These are phyloP conservation scores for Heteromurus nitidus DNA, from an alignment of 2,888 invertebrate genomes.

Conservation along the genomic window DNA sequence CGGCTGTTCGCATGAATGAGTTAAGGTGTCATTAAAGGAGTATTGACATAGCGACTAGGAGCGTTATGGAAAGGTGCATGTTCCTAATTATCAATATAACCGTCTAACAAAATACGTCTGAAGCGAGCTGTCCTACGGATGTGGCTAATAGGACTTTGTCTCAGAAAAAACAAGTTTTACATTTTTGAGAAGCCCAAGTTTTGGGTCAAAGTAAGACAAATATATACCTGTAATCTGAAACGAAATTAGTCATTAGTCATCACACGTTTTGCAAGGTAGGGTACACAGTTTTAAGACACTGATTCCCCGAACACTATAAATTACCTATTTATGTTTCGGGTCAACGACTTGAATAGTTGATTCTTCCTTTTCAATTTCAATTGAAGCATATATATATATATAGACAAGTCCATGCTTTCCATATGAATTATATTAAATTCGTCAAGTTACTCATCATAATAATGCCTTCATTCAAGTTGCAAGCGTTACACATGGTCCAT, in stretches of 20 bases:
- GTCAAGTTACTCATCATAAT: conserved; percentile 10
- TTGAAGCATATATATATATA: conserved; percentile 39
- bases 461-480: background rate
- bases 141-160: background rate
- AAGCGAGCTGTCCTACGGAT: background rate
- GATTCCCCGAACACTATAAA: background rate
- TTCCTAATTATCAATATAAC: background rate
- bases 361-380: conserved; percentile 49
- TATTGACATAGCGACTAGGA: no score
- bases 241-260: background rate
- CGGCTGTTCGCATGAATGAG: no score
- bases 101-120: background rate
- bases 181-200: background rate
- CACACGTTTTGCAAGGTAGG: background rate
- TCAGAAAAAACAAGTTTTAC: background rate
- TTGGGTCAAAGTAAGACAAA: background rate
- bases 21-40: no score
- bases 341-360: conserved; percentile 41
- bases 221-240: background rate
- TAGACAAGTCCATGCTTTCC: conserved; percentile 7
- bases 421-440: background rate
- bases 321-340: background rate
- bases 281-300: conserved; percentile 38
- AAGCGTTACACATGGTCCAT: conserved; percentile 4
- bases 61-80: background rate